These are phyloP conservation scores for Cynaeus angustus DNA, from an alignment of 2,888 invertebrate species.

Conservation along the genomic window DNA sequence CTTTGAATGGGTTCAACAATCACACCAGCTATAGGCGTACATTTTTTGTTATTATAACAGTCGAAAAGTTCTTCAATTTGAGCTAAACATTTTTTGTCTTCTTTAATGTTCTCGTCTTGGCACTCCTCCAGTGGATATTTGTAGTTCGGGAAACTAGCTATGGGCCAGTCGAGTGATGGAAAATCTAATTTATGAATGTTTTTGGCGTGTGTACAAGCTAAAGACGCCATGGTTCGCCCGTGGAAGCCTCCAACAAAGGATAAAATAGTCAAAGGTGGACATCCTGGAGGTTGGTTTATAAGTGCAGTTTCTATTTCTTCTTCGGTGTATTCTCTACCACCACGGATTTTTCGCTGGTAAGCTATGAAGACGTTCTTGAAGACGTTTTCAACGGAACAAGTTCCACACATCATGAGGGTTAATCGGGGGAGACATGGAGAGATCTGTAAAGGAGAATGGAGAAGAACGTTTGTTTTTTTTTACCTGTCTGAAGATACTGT, in stretches of 20 bases:
- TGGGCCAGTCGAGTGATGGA: conserved; percentile 97
- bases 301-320: conserved; percentile 89
- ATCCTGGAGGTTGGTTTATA: conserved; percentile 89
- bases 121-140: conserved; percentile 93
- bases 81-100: conserved; percentile 83
- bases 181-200: conserved; percentile 96
- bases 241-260: conserved; percentile 95
- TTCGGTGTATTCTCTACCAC: conserved; percentile 80
- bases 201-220: conserved; percentile 94
- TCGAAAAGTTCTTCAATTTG: conserved; percentile 84
- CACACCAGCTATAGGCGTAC: conserved; percentile 90
- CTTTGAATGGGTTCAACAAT: conserved; percentile 97
- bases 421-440: conserved; percentile 88
- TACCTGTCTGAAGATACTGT: conserved; percentile 80
- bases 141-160: conserved; percentile 91
- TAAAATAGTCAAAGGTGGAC: conserved; percentile 86
- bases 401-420: conserved; percentile 98
- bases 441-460: conserved; percentile 72
- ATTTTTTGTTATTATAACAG: conserved; percentile 78
- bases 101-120: conserved; percentile 83
- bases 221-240: conserved; percentile 92
- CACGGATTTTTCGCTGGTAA: conserved; percentile 84
- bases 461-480: background rate
- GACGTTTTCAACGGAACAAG: conserved; percentile 98
- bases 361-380: conserved; percentile 94